Base-by-base conservation (phyloP, 37 sponge, comb jelly and placozoan species). In the Geodia barretti region DNA sequence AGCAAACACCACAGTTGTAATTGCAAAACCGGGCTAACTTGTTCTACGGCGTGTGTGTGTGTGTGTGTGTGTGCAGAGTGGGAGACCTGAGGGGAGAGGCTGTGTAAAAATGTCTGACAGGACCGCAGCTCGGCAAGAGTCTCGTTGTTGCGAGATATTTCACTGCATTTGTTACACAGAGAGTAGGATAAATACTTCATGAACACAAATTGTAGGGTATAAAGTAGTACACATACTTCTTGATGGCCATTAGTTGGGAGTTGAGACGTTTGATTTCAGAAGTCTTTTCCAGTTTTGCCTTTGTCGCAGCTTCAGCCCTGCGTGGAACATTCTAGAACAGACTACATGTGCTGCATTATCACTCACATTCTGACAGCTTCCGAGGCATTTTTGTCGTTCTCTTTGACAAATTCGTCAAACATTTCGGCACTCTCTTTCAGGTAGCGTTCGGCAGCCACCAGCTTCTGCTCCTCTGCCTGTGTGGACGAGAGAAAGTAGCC, bases 331-430 rank as follows among this genome's bases (percentile, higher is more conserved):
- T 14, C 32, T 31, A 14, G 26, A 29, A 30, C 36, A 30, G 21
- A 37, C 21, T 33, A 40, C 19, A 29, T 28, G 29, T 25, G n/a
- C n/a, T 66, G 26, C 68, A 66, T 33, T 31, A 8, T 31, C 40
- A 3, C 70, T 78, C 59, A 90, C 94, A 73, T 78, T 84, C 94
- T 97, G 74, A 97, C 94, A 17, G 97, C 97, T 41, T 97, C 97
- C 36, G 94, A 95, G 19, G 97, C 94, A 79, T 94, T 92, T 63
- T 94, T 97, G 63, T 97, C 95, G 63, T 94, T 97, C 71, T 97
- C 95, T 75, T 97, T 97, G 67, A 97, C 82, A 39, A 97, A 97
- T 59, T 94, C 97, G 64, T 97, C 97, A 86, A 97, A 97, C 95
- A 97, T 86, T 29, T 81, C 79, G 30, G 97, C 97, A 94, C 92